Conservation (phyloP, 2,797 vertebrate genomes). For the Delichon dasypus region DNA sequence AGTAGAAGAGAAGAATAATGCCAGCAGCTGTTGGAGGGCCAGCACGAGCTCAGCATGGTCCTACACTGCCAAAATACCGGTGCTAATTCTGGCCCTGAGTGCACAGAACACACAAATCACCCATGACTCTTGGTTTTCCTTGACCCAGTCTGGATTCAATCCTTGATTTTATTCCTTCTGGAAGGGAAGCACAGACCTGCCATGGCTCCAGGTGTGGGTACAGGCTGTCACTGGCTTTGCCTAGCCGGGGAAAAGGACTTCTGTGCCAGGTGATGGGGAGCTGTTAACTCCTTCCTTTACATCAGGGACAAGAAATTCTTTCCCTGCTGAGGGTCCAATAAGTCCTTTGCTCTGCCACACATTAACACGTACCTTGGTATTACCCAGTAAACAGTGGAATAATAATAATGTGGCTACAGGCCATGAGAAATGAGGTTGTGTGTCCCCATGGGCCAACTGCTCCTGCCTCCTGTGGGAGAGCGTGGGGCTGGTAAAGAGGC, state of each 20-base stretch:
- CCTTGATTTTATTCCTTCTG: neutral
- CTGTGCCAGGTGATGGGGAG: neutral
- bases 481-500: neutral
- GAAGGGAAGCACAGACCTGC: neutral
- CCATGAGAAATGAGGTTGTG: neutral
- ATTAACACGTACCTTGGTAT: neutral
- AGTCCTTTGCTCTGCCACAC: neutral
- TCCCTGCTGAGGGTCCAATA: neutral
- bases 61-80: neutral
- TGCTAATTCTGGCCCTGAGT: neutral
- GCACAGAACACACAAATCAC: neutral
- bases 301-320: neutral
- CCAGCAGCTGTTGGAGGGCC: neutral
- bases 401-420: neutral
- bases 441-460: neutral
- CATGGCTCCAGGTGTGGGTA: neutral
- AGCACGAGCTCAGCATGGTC: accelerated
- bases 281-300: neutral
- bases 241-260: neutral
- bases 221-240: neutral
- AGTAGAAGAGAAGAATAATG: neutral
- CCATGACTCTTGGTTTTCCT: neutral
- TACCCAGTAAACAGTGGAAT: neutral
- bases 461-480: neutral
- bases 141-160: neutral